Conservation (phyloP, 2,797 vertebrate species). For the Enteromius argenteus region DNA sequence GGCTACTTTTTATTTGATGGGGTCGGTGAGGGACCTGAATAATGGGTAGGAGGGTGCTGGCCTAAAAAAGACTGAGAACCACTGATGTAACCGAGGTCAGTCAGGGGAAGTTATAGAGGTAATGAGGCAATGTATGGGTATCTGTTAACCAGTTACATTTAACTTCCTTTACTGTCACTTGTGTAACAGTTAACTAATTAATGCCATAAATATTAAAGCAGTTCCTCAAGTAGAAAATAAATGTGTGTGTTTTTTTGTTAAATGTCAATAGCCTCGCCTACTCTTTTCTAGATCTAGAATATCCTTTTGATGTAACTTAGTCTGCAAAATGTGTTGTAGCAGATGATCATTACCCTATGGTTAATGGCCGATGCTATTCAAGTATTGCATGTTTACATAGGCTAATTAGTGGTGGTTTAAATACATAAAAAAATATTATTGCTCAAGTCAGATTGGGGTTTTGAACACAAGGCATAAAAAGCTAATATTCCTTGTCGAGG, state of each 20-base stretch:
- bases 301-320: neutral
- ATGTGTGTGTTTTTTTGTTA: neutral
- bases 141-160: neutral
- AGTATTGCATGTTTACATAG: neutral
- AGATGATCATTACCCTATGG: neutral
- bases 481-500: neutral
- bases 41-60: too few species aligned
- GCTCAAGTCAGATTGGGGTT: neutral
- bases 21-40: too few species aligned
- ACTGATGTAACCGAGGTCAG: neutral
- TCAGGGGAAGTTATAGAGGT: neutral
- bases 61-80: too few species aligned
- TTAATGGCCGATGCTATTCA: neutral
- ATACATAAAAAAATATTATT: neutral
- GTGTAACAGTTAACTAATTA: neutral
- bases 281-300: neutral
- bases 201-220: neutral
- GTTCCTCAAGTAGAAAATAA: neutral
- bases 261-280: neutral
- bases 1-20: too few species aligned
- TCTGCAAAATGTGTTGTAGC: neutral
- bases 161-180: neutral
- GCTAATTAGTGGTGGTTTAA: neutral
- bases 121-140: neutral
- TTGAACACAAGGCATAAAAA: neutral